Evolutionary conservation across 2,888 invertebrate species (phyloP), one percentile per base, ranked within the genome.

Genomic region (Cyclophora albipunctata): DNA sequence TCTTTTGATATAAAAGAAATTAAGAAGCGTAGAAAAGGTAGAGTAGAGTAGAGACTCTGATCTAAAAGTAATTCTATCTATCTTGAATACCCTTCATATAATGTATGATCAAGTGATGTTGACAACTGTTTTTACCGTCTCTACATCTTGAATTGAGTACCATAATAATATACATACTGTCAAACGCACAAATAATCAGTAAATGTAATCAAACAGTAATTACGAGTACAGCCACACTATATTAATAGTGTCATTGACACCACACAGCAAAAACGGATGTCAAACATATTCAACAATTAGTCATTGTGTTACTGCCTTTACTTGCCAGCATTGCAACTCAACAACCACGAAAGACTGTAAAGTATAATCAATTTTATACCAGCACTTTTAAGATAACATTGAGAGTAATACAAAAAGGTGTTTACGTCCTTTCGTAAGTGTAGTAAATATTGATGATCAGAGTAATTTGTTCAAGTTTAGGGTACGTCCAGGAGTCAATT

Each of bases 251-350:
- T 73, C 72, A 60, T 66, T 72, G 72, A 69, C 72, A 70, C 72
- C 57, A 52, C 62, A 62, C 64, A 58, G 72, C 69, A 69, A 64
- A 66, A 71, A 72, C 73, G 73, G 73, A 74, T 75, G 73, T 74
- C 71, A 75, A 75, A 72, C 69, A 70, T 74, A 75, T 76, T 69
- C 70, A 75, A 67, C 67, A 73, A 75, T 74, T 75, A 75, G 62
- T 60, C 61, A 57, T 55, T 55, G 53, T 56, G 57, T 55, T 52
- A 53, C 47, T 53, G 53, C 47, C 42, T 34, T 42, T 42, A 42
- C 42, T 7, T 20, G 20, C 20, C 20, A 20, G 20, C 20, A 1
- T 20, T 20, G 20, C 20, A 20, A 20, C 20, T 20, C 20, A 20
- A 20, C 20, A 20, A 20, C 20, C 20, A 20, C 20, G 20, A 20